A percentile compares a stretch with the other conserved stretches of the same genome.
phyloP scores from a whole-genome alignment of 23 tunicate genomes.

The Halocynthia aurantium region DNA sequence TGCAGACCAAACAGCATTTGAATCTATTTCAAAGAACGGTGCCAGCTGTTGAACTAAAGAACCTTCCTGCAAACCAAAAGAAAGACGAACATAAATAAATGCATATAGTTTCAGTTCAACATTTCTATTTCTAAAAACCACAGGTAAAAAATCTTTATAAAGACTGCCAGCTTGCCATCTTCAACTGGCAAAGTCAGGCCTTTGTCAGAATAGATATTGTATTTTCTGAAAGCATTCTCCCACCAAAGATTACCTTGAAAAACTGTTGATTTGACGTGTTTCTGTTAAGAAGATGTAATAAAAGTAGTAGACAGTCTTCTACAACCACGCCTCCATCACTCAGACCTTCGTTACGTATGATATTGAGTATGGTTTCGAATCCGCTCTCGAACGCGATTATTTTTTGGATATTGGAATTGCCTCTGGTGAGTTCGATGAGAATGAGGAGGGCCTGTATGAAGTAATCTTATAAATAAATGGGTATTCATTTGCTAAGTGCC shows the following conservation, averaged over 20 bases:
- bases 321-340: constrained; percentile 96
- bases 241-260: constrained; percentile 39
- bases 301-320: constrained; percentile 75
- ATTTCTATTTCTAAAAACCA: too few species aligned
- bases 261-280: constrained; percentile 90
- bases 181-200: neutral
- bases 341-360: constrained; percentile 67
- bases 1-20: constrained; percentile 69
- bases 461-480: neutral
- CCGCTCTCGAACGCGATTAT: constrained; percentile 98
- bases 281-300: constrained; percentile 64
- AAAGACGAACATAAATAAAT: too few species aligned
- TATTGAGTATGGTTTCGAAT: constrained; percentile 68
- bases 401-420: constrained; percentile 90
- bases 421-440: constrained; percentile 71
- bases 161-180: too few species aligned
- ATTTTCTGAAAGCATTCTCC: too few species aligned
- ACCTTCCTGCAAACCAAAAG: constrained; percentile 49
- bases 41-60: constrained; percentile 74
- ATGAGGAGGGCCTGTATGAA: constrained; percentile 51
- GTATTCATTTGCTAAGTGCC: neutral
- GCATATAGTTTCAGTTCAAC: too few species aligned
- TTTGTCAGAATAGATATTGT: neutral
- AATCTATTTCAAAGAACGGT: constrained; percentile 84
- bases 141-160: too few species aligned